Base-by-base conservation (phyloP, 2,888 invertebrate genomes). In the Orthonychiurus folsomi region DNA sequence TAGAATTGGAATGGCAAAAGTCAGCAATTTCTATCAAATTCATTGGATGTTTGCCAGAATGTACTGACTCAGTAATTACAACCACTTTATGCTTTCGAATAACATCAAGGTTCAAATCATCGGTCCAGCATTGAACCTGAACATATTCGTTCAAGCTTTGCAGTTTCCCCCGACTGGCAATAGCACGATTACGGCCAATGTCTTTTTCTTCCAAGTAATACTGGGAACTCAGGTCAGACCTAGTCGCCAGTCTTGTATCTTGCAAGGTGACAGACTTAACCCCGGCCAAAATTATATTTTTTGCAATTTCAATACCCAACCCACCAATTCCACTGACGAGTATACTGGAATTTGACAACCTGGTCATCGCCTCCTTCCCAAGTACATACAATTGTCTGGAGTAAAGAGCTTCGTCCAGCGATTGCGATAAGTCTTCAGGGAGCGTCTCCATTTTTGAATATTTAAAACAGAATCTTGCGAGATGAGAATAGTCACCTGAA, bases 251-350 rank as follows among this genome's bases (percentile, higher is more conserved):
- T 25, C 63, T 56, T 1, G 66, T 84, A 79, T 96, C 96, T 79
- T 95, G 96, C 73, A 99, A 81, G 63, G 95, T 95, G 73, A 99
- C 96, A 61, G 94, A 93, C 79, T 95, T 94, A 62, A 99, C 53
- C n/a, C 53, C 53, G 5, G 53, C 53, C 5, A 53, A n/a, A n/a
- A 53, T n/a, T 5, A 53, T 15, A 53, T 53, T 53, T 53, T 53
- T 53, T 15, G 53, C 53, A n/a, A 53, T 53, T 53, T 53, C 53
- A n/a, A 5, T 23, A n/a, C 9, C 53, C n/a, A 53, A 53, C n/a
- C 20, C 53, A 15, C n/a, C n/a, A 5, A 5, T 5, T n/a, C 53
- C 53, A 15, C 12, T 20, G 9, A 53, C 21, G 12, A 53, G 20
- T n/a, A 53, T 23, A 5, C 5, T 12, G 53, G 12, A 15, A 12